Base-by-base conservation (phyloP, 1,140 invertebrate species). In the Tribolium madens region DNA sequence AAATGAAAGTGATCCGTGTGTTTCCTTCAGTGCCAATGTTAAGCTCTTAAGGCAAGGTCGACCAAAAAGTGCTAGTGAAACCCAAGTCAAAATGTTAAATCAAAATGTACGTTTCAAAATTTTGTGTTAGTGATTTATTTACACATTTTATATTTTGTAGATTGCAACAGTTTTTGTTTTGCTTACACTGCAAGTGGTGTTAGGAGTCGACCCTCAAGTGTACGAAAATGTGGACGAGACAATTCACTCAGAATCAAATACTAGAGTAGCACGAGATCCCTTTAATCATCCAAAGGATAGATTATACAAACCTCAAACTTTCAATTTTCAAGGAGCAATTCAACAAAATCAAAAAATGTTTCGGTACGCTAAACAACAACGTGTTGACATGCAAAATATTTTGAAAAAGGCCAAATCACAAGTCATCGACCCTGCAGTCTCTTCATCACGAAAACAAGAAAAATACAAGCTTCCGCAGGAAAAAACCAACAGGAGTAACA, bases 301-400 rank as follows among this genome's bases (percentile, higher is more conserved):
- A 26, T 10, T 36, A 3, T 76, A 81, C 50, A 33, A 70, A 48
- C 78, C 78, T 4, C 75, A 60, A 7, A 31, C 75, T 36, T 83
- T 78, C 36, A 50, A 81, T 53, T 80, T 18, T 50, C 75, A 78
- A 33, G 4, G n/a, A 6, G 42, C 76, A 13, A 33, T n/a, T 14
- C 82, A 84, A 77, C 83, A 78, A 70, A 80, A 84, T 52, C 75
- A 46, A 13, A 60, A 72, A 52, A 80, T 73, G 72, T 68, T 72
- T 14, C 77, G 75, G n/a, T 84, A 84, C 50, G 70, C 48, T 36
- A 75, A 78, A 26, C 83, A 84, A 52, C 83, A 84, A 64, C 52
- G 69, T 10, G 64, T 76, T 1, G 80, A 83, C 68, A 53, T 68
- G 68, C 14, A 31, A 52, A 76, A 52, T 14, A 50, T 50, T 9